Evolutionary conservation across 2,113 vertebrate genomes (phyloP), one percentile per base, ranked within the genome.

Genomic region (Monarcha castaneiventris): DNA sequence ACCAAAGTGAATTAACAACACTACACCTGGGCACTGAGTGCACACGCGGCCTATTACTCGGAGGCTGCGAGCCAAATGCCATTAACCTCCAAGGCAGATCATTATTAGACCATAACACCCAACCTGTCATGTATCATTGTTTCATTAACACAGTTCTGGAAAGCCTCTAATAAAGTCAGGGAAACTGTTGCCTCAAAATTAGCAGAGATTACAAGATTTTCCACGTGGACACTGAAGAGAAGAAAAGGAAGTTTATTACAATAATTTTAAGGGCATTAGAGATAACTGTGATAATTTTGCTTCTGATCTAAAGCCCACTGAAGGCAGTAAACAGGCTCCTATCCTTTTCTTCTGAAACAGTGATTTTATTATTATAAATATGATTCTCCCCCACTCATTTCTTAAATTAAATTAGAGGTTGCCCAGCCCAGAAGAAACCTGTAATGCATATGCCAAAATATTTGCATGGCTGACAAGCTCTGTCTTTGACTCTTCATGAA

Each of bases 321-420:
- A 87, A 89, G 83, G 87, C 73, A 68, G 41, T 92, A 90, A 94
- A 94, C 90, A 96, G 69, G 77, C 83, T 94, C 54, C 96, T 67
- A 92, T 78, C 69, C 83, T 95, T 68, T 90, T 82, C 64, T 95
- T 96, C 83, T 96, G 94, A 96, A 96, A 93, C 52, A 61, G 90
- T 95, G 97, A 97, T 97, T 96, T 96, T 96, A 95, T 95, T 97
- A 97, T 97, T 86, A 94, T 87, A 97, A 98, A 97, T 97, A 97
- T 46, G 49, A 67, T 80, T 86, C 96, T 93, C 68, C 82, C 90
- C 88, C 44, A 80, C 89, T 96, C 89, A 78, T 93, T 96, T 94
- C 87, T 93, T 95, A 89, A 93, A 97, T 89, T 95, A 80, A 90
- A 96, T 94, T 97, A 94, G 69, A 91, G 90, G 90, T 96, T 96